Percentiles rank a stretch among this genome's conserved stretches.
Conservation (phyloP, 1,140 invertebrate species). For the Mactra quadrangularis region DNA sequence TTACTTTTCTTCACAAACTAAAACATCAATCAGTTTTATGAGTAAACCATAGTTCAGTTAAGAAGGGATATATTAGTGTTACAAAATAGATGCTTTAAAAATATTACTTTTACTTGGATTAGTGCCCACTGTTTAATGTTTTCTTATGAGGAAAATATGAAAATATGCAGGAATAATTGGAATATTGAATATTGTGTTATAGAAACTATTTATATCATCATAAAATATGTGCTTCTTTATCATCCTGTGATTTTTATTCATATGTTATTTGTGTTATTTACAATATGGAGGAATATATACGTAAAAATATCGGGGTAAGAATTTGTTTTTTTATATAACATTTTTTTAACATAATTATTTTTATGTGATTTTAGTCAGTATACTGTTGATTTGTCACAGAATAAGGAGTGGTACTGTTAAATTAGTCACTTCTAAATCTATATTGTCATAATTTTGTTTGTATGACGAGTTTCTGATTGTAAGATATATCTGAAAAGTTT, state of each 20-base stretch:
- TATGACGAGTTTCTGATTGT: no score
- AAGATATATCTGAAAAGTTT: no score
- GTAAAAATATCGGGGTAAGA: slow-evolving; percentile 59
- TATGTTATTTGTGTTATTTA: not conserved
- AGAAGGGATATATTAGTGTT: slow-evolving; percentile 4
- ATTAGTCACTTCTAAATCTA: no score
- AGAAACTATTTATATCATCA: no score
- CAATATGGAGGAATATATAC: slow-evolving; percentile 55
- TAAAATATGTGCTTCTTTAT: not conserved
- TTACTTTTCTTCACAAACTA: not conserved
- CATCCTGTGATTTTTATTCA: not conserved
- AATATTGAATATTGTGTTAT: slow-evolving; percentile 25
- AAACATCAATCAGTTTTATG: not conserved
- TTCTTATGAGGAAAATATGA: slow-evolving; percentile 22
- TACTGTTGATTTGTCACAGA: no score
- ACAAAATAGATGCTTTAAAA: slow-evolving; percentile 47
- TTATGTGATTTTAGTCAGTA: no score
- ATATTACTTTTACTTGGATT: slow-evolving; percentile 26
- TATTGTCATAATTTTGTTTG: no score
- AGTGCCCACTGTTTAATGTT: slow-evolving; percentile 14
- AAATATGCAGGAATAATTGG: slow-evolving; percentile 30
- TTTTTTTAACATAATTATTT: not conserved
- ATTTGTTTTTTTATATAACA: not conserved
- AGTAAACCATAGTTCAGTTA: not conserved
- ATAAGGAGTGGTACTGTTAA: no score